Evolutionary conservation across 2,113 vertebrate genomes (phyloP), one percentile per base, ranked within the genome.

Genomic region (Labeo rohita): DNA sequence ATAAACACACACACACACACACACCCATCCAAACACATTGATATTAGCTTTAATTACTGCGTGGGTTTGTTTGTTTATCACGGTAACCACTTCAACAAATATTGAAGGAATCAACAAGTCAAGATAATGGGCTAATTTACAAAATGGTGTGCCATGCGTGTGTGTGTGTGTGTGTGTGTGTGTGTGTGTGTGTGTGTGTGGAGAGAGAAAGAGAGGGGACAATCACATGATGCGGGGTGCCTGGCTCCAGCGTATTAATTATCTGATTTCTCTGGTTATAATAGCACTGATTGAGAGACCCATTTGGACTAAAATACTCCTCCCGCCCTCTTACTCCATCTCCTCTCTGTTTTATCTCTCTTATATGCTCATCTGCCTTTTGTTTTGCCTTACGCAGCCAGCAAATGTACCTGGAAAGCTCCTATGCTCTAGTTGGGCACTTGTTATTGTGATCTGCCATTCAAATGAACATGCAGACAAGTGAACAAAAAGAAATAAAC

Each of bases 81-180:
- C 45, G 66, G 50, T 84, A 84, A 84, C 68, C 65, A 84, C 82
- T 84, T 73, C 50, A 74, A 84, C 82, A 73, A 59, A 74, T 73
- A 84, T 73, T 84, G 82, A 84, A 73, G 82, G 82, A 84, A 84
- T 84, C 66, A 84, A 84, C 66, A 84, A 73, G 68, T 73, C 68
- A 84, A 84, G 82, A 84, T 84, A 84, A 84, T 73, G 68, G 82
- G 82, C 49, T 84, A 72, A 84, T 84, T 84, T 84, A 56, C 82
- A 43, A 84, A 84, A 84, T 84, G 82, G 82, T 73, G 50, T 84
- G 68, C 28, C 28, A 28, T 45, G 50, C 10, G 75, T 54, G 68
- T 72, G 21, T 72, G 75, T 54, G 23, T 77, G 75, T 18, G 75
- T 54, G 68, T 72, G 21, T 72, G 75, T 54, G 23, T 77, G 75